phyloP scores from a whole-genome alignment of 2,888 invertebrate genomes.

The Ferdinandea cuprea region DNA sequence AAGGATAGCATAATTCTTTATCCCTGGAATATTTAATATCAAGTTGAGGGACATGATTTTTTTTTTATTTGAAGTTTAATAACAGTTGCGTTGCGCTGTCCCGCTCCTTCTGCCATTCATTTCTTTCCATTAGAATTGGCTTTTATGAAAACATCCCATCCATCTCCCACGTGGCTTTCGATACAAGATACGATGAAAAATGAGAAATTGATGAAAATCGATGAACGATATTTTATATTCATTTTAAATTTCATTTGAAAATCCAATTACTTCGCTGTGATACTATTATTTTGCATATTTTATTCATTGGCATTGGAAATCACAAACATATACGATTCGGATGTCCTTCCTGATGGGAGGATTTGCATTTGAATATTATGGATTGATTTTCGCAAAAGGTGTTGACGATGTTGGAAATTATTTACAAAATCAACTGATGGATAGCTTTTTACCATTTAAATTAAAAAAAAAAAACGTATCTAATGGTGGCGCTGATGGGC shows the following conservation, averaged over 20 bases:
- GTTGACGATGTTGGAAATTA: no score
- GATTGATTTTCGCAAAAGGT: no score
- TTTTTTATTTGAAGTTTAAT: constrained; percentile 52
- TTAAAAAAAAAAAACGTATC: no score
- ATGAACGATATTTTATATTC: constrained; percentile 17
- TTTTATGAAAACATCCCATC: constrained; percentile 8
- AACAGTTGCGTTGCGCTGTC: constrained; percentile 11
- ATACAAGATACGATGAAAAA: constrained; percentile 20
- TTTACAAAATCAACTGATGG: no score
- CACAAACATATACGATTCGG: no score
- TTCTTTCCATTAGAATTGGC: constrained; percentile 1
- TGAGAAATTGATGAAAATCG: constrained; percentile 67
- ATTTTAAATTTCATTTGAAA: constrained; percentile 42
- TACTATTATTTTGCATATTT: constrained; percentile 58
- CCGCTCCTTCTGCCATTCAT: not conserved
- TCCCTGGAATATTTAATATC: constrained; percentile 24
- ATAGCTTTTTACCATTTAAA: no score
- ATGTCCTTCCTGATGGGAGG: no score
- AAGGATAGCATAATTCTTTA: constrained; percentile 3
- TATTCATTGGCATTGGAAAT: constrained; percentile 46
- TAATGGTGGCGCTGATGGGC: no score
- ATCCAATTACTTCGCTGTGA: constrained; percentile 62
- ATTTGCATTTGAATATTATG: no score
- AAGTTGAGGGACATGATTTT: constrained; percentile 38
- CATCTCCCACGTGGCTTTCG: not conserved